phyloP scores from a whole-genome alignment of 92 coral and sea anemone species.

The Virgularia gustaviana region DNA sequence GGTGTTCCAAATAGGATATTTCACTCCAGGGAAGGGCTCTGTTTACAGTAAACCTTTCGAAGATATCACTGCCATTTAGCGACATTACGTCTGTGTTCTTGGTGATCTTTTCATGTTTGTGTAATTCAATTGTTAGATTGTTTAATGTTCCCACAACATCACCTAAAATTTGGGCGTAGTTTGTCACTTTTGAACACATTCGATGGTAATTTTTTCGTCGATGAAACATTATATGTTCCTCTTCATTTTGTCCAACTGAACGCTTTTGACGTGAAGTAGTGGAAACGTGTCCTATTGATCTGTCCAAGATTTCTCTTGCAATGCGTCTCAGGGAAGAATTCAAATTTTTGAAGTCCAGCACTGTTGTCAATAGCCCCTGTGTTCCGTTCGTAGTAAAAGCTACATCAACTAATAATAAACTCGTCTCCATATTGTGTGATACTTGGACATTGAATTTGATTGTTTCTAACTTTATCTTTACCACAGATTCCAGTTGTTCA shows the following conservation, averaged over 20 bases:
- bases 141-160: conserved; percentile 50
- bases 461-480: background rate
- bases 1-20: conserved; percentile 24
- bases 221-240: conserved; percentile 1
- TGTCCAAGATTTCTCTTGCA: conserved; percentile 46
- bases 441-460: conserved; percentile 9
- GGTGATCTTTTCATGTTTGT: background rate
- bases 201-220: conserved; percentile 44
- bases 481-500: background rate
- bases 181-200: conserved; percentile 58
- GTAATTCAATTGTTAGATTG: conserved; percentile 44
- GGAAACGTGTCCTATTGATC: conserved; percentile 48
- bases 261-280: conserved; percentile 42
- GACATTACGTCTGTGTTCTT: conserved; percentile 4
- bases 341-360: conserved; percentile 24
- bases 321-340: conserved; percentile 44
- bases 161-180: conserved; percentile 52
- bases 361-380: conserved; percentile 11
- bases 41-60: conserved; percentile 22
- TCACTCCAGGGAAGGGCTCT: conserved; percentile 41
- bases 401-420: conserved; percentile 21
- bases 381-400: conserved; percentile 7
- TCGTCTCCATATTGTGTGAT: background rate
- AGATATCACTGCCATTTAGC: conserved; percentile 5
- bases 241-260: too few relatives aligned